These are phyloP conservation scores for Helleia helle DNA, from an alignment of 2,888 invertebrate genomes.

Conservation along the genomic window DNA sequence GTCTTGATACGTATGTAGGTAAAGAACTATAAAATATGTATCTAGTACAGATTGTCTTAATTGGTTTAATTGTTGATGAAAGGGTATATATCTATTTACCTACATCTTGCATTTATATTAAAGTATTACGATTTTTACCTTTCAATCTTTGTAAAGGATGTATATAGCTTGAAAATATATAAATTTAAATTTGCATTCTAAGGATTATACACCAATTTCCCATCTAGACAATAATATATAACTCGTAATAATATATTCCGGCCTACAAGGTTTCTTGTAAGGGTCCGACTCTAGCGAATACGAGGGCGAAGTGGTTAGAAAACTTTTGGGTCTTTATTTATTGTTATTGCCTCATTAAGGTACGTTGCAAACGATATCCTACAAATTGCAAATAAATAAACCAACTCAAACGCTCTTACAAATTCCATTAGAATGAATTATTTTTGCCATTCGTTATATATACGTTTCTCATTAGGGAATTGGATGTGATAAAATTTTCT, in stretches of 20 bases:
- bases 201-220: too few species aligned
- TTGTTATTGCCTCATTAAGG: conserved; percentile 74
- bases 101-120: too few species aligned
- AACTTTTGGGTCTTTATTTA: conserved; percentile 74
- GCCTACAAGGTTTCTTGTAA: conserved; percentile 58
- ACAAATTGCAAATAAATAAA: conserved; percentile 72
- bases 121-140: too few species aligned
- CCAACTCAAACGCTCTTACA: conserved; percentile 44
- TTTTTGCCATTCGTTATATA: conserved; percentile 22
- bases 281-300: conserved; percentile 39
- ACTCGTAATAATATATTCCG: conserved; percentile 38
- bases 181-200: too few species aligned
- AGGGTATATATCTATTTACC: too few species aligned
- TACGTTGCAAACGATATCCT: conserved; percentile 67
- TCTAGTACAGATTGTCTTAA: too few species aligned
- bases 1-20: too few species aligned
- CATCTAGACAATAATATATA: conserved; percentile 27
- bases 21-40: too few species aligned
- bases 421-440: conserved; percentile 43
- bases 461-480: conserved; percentile 1
- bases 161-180: too few species aligned
- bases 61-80: too few species aligned
- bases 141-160: too few species aligned
- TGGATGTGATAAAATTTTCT: too few species aligned
- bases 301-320: conserved; percentile 56